Evolutionary conservation across 2,113 vertebrate species (phyloP).

Genomic region (Gopherus flavomarginatus): DNA sequence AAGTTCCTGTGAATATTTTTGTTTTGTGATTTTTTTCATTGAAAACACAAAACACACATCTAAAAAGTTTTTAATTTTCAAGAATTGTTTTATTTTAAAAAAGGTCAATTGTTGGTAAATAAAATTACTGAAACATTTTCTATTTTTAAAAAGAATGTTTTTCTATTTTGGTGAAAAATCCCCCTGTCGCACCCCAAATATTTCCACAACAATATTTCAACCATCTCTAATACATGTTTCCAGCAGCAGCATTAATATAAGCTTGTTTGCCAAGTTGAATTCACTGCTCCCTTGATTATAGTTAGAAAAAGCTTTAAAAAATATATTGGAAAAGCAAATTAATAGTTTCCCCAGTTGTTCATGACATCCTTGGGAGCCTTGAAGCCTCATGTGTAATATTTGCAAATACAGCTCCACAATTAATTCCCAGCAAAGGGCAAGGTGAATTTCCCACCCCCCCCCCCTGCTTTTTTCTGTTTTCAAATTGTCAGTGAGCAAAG

Average conservation of each 20-base stretch:
- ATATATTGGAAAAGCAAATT: neutral
- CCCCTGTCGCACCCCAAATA: neutral
- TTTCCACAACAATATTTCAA: neutral
- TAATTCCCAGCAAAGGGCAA: fast-evolving
- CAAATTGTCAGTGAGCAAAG: fast-evolving
- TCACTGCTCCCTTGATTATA: neutral
- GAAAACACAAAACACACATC: neutral
- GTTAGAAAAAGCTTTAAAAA: neutral
- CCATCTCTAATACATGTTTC: neutral
- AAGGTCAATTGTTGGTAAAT: neutral
- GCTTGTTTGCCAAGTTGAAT: neutral
- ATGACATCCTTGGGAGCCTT: fast-evolving
- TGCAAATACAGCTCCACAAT: neutral
- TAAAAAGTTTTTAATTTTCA: neutral
- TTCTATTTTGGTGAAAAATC: constrained; percentile 33
- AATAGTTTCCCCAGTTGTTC: fast-evolving
- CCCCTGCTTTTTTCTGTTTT: neutral
- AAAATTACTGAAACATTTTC: constrained; percentile 68
- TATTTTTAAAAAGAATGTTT: neutral
- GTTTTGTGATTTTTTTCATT: neutral
- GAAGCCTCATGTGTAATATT: fast-evolving
- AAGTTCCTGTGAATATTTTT: constrained; percentile 1
- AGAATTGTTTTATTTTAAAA: neutral
- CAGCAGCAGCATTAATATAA: neutral
- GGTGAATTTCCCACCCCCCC: fast-evolving